Evolutionary conservation across 2,797 vertebrate genomes (phyloP).

Genomic region (Arctocebus calabarensis): DNA sequence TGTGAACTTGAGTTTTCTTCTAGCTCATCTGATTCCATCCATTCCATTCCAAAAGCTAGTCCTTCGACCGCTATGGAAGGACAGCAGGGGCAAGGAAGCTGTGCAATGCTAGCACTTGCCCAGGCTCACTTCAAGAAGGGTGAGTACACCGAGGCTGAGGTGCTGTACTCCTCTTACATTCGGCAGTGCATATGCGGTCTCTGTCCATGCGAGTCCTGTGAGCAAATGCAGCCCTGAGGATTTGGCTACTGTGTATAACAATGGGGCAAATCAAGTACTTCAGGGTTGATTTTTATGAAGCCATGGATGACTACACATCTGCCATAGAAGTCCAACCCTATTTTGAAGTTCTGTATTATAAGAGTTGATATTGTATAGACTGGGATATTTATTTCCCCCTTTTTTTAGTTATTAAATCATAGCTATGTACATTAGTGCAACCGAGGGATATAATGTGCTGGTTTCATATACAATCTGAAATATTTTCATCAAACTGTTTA

Average conservation of each 20-base stretch:
- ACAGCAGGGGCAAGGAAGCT: neutral
- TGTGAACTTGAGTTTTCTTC: neutral
- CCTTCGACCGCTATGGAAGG: neutral
- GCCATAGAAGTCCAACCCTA: slow-evolving; percentile 89
- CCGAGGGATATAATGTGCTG: too few relatives aligned
- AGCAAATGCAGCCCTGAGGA: slow-evolving; percentile 82
- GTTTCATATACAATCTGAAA: too few relatives aligned
- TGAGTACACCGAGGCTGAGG: slow-evolving; percentile 80
- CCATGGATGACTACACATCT: slow-evolving; percentile 93
- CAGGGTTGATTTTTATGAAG: slow-evolving; percentile 95
- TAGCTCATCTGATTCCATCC: neutral
- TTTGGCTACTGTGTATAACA: slow-evolving; percentile 93
- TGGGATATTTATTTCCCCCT: slow-evolving; percentile 85
- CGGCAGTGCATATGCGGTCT: slow-evolving; percentile 2
- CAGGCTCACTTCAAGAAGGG: slow-evolving; percentile 73
- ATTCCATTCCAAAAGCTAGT: too few relatives aligned
- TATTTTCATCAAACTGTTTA: too few relatives aligned
- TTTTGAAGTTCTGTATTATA: slow-evolving; percentile 95
- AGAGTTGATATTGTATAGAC: slow-evolving; percentile 93
- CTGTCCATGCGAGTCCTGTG: rapidly evolving
- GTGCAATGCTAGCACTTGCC: slow-evolving; percentile 69
- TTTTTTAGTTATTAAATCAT: too few relatives aligned
- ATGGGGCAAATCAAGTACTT: slow-evolving; percentile 95
- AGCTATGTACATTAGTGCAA: too few relatives aligned
- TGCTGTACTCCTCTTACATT: slow-evolving; percentile 81